A percentile compares a stretch with the other conserved stretches of the same genome.
These are phyloP conservation scores for Drosophila pseudotalamancana DNA, from an alignment of 2,888 invertebrate genomes.

Conservation along the genomic window DNA sequence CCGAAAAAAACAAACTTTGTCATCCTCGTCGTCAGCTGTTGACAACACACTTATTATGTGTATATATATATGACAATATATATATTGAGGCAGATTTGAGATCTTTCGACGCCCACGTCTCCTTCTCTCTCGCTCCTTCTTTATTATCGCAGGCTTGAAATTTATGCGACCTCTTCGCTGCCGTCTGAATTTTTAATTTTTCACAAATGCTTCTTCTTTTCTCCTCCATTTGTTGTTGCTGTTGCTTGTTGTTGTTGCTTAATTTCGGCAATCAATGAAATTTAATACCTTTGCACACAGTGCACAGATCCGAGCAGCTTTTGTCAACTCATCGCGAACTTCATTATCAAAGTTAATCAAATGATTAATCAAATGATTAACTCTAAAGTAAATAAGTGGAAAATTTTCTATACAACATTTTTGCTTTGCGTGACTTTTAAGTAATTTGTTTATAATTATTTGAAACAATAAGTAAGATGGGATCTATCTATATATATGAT, in stretches of 20 bases:
- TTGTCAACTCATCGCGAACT: slow-evolving; percentile 40
- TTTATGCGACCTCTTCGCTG: slow-evolving; percentile 76
- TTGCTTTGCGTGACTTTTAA: too few species aligned
- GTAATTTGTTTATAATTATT: too few species aligned
- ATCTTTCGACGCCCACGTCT: slow-evolving; percentile 43
- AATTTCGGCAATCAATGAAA: slow-evolving; percentile 81
- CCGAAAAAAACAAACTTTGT: slow-evolving; percentile 16
- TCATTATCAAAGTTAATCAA: slow-evolving; percentile 30
- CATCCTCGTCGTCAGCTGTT: slow-evolving; percentile 50
- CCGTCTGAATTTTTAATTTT: slow-evolving; percentile 77
- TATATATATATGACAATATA: background rate
- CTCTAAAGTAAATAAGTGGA: background rate
- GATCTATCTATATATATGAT: too few species aligned
- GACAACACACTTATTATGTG: slow-evolving; percentile 41
- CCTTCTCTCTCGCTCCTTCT: background rate
- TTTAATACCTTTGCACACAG: slow-evolving; percentile 79
- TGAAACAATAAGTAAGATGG: too few species aligned
- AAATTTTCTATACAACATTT: too few species aligned
- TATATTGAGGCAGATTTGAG: slow-evolving; percentile 6
- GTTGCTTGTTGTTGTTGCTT: slow-evolving; percentile 21
- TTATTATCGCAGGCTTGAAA: slow-evolving; percentile 45
- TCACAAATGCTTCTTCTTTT: slow-evolving; percentile 42
- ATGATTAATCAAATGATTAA: background rate
- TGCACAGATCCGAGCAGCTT: slow-evolving; percentile 24
- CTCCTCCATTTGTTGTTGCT: slow-evolving; percentile 24